Percentiles rank a stretch among this genome's conserved stretches.
phyloP scores from a whole-genome alignment of 1,140 invertebrate genomes.

The Musca domestica region DNA sequence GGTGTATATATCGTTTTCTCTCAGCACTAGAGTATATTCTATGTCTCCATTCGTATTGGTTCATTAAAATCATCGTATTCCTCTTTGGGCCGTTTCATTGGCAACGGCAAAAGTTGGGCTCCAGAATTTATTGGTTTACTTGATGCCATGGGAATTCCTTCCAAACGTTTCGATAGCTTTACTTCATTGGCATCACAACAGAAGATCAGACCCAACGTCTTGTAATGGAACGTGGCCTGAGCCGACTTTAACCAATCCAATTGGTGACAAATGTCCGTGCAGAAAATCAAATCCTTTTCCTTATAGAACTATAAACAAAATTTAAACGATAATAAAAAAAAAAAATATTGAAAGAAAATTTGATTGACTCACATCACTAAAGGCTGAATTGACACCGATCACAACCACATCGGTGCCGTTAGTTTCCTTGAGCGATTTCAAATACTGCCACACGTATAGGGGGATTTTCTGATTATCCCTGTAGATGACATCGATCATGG shows the following conservation, averaged over 20 bases:
- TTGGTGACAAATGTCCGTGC: not conserved
- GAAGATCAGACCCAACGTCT: not conserved
- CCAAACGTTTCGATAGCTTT: not conserved
- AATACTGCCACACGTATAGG: not conserved
- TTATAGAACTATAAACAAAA: not conserved
- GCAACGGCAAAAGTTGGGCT: too few species aligned
- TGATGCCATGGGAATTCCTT: not conserved
- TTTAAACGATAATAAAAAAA: not conserved
- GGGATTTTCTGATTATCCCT: not conserved
- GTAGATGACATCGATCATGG: too few species aligned
- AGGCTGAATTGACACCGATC: not conserved
- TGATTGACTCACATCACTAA: not conserved
- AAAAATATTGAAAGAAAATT: not conserved
- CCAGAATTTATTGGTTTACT: too few species aligned
- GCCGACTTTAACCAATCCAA: not conserved
- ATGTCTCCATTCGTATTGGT: too few species aligned
- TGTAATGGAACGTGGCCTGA: not conserved
- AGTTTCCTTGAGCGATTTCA: not conserved
- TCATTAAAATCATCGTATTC: too few species aligned
- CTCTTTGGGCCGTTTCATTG: too few species aligned
- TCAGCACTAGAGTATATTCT: too few species aligned
- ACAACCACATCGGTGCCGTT: not conserved
- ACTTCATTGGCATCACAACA: not conserved
- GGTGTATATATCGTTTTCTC: too few species aligned
- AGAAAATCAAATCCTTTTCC: not conserved